A percentile compares a stretch with the other conserved stretches of the same genome.
Evolutionary conservation across 2,888 invertebrate species (phyloP).

Genomic region (Tricholauxania praeusta): DNA sequence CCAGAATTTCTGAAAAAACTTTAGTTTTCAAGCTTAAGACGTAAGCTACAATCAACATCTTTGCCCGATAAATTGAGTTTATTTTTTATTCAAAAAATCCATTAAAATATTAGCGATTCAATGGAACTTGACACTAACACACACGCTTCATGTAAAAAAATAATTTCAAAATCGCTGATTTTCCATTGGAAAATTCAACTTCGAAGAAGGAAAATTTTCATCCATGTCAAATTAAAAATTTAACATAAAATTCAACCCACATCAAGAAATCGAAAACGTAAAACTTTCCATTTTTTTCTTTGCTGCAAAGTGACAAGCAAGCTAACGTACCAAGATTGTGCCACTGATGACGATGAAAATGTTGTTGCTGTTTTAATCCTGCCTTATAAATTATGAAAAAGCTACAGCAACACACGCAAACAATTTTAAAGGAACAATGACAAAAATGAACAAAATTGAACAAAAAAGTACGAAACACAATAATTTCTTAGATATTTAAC

Average conservation of each 20-base stretch:
- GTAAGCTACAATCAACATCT: no score
- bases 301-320: not conserved
- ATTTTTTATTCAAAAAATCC: no score
- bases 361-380: conserved; percentile 17
- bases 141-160: no score
- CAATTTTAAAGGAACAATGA: conserved; percentile 13
- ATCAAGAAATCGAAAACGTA: conserved; percentile 27
- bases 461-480: not conserved
- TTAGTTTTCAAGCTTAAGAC: no score
- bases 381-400: conserved; percentile 25
- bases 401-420: conserved; percentile 7
- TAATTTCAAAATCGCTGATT: no score
- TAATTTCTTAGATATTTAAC: conserved; percentile 3
- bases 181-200: no score
- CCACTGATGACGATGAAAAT: not conserved
- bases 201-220: conserved; percentile 24
- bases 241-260: conserved; percentile 23
- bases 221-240: conserved; percentile 32
- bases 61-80: no score
- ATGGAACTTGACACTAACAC: no score
- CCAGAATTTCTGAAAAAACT: no score
- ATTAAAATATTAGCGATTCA: no score
- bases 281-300: not conserved
- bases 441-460: not conserved
- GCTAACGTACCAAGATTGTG: not conserved